These are phyloP conservation scores for Panagrolaimus sp. DNA, from an alignment of 1,140 invertebrate species.

Conservation along the genomic window DNA sequence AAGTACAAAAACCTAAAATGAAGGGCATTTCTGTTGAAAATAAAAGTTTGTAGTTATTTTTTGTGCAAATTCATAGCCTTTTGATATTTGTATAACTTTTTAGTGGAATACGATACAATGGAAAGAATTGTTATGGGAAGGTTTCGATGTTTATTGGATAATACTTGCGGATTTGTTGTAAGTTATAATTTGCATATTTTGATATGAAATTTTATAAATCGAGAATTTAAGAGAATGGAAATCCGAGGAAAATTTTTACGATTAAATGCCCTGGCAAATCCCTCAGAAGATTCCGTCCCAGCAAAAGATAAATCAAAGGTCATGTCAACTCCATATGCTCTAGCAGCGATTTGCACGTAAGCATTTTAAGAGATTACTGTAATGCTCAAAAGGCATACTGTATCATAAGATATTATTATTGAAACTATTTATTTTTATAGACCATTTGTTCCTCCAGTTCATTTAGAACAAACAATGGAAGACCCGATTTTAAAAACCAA, in stretches of 20 bases:
- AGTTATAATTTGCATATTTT: background rate
- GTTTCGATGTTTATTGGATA: constrained; percentile 94
- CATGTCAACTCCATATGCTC: constrained; percentile 5
- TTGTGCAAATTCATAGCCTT: constrained; percentile 63
- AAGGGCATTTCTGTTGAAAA: too few species aligned
- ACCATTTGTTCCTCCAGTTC: constrained; percentile 87
- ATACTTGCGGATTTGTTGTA: constrained; percentile 83
- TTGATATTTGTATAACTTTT: constrained; percentile 69
- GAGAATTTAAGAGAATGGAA: constrained; percentile 28
- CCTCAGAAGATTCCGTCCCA: background rate
- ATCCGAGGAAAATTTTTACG: constrained; percentile 30
- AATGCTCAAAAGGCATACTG: constrained; percentile 84
- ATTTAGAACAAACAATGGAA: constrained; percentile 80
- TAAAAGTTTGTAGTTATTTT: constrained; percentile 70
- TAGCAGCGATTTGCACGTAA: constrained; percentile 45
- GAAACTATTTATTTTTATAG: too few species aligned
- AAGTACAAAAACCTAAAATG: constrained; percentile 4
- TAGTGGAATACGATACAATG: constrained; percentile 70
- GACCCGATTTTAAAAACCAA: constrained; percentile 98
- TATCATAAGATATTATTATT: too few species aligned
- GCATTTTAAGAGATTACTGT: constrained; percentile 53
- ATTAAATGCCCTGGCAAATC: constrained; percentile 29
- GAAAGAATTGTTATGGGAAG: constrained; percentile 87
- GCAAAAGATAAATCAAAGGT: constrained; percentile 8
- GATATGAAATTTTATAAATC: constrained; percentile 15